Conservation (phyloP, 2,797 vertebrate genomes). For the Threskiornis aethiopicus region DNA sequence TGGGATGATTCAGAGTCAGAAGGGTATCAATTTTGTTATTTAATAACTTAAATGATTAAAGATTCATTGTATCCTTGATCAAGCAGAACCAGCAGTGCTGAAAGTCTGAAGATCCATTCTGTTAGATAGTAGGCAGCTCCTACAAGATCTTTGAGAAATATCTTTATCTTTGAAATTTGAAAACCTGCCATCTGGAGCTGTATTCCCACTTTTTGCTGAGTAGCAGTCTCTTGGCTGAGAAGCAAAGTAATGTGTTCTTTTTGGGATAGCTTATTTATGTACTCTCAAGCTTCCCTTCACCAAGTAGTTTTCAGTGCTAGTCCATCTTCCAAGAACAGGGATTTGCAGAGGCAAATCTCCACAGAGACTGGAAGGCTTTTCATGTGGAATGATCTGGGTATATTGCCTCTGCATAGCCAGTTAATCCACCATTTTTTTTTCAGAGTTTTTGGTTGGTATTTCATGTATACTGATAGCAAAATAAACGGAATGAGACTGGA, state of each 20-base stretch:
- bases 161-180: constrained; percentile 19
- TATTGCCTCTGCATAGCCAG: background rate
- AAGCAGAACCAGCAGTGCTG: background rate
- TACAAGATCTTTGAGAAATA: background rate
- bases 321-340: background rate
- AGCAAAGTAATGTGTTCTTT: constrained; percentile 1
- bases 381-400: background rate
- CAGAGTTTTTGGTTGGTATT: background rate
- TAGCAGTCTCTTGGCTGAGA: background rate
- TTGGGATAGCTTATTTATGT: constrained; percentile 19
- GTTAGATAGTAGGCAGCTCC: background rate
- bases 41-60: background rate
- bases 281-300: background rate
- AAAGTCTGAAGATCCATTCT: background rate
- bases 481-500: background rate
- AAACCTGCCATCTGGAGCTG: constrained; percentile 34
- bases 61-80: background rate
- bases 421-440: constrained; percentile 17
- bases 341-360: constrained; percentile 31
- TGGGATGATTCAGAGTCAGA: background rate
- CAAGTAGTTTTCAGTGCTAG: background rate
- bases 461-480: background rate
- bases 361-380: background rate
- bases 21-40: background rate
- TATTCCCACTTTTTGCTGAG: constrained; percentile 18